Base-by-base conservation (phyloP, 1,140 invertebrate species). In the Myzus persicae region DNA sequence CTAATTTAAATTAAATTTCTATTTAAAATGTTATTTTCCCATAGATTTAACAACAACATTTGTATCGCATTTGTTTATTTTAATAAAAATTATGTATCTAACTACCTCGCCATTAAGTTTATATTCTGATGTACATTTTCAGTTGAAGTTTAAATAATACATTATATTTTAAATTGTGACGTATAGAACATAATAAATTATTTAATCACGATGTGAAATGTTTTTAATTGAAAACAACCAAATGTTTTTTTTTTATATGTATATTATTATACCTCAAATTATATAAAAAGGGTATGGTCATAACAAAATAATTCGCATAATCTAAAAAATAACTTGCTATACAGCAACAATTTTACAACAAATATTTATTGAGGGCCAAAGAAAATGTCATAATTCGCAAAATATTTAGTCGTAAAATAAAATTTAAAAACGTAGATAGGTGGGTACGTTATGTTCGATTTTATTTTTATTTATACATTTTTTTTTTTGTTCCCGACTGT, bases 361-460 rank as follows among this genome's bases (percentile, higher is more conserved):
- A 89, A 89, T 89, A 89, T 89, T 89, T 54, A 89, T 54, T 40
- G n/a, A 40, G n/a, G 24, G 8, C 38, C 24, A 54, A 38, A 38
- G 36, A 26, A 89, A 89, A 54, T 54, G 20, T 54, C 24, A 40
- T 54, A 1, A 38, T 89, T 38, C 26, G 36, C 48, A 89, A 54
- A 89, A 40, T 54, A 54, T 38, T 54, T 38, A 31, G 22, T 54
- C 22, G 36, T 54, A 40, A 89, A 40, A 89, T 31, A 31, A 40
- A 40, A 89, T 54, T 51, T 36, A 51, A 88, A 88, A 46, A 38
- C n/a, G 44, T 46, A 67, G 3, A 76, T n/a, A n/a, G 14, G 14
- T 6, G 6, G 14, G 14, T 36, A 5, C 31, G 4, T n/a, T n/a
- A 54, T 18, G 36, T 54, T 40, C n/a, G 8, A 54, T 54, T 40